These are phyloP conservation scores for Ormyrus thymus DNA, from an alignment of 2,888 invertebrate genomes.

Conservation along the genomic window DNA sequence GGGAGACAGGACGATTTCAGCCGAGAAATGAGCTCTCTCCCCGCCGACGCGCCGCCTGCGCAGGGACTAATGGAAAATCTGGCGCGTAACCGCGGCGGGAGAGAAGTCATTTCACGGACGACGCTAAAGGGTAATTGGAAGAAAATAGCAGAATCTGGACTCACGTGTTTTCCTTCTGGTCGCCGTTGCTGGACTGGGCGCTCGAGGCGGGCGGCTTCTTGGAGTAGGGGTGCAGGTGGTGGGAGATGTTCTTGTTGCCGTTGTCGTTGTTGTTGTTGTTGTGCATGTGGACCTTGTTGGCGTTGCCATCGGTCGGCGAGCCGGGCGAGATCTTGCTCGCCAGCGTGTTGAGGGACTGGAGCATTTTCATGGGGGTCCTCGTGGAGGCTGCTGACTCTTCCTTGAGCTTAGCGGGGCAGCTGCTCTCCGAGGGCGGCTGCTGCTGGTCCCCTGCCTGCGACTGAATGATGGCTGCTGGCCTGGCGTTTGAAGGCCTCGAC, in stretches of 20 bases:
- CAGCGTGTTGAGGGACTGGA: constrained; percentile 90
- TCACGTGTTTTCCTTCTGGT: constrained; percentile 73
- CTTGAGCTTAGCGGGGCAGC: constrained; percentile 60
- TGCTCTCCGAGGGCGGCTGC: constrained; percentile 55
- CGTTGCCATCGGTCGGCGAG: constrained; percentile 80
- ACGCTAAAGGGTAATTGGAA: too few relatives aligned
- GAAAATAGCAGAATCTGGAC: constrained; percentile 56
- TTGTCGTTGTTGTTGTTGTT: constrained; percentile 73
- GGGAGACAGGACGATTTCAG: too few relatives aligned
- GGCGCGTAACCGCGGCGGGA: too few relatives aligned
- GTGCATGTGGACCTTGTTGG: constrained; percentile 81
- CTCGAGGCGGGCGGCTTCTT: constrained; percentile 62
- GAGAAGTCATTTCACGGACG: too few relatives aligned
- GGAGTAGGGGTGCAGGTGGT: constrained; percentile 69
- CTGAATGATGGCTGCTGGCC: constrained; percentile 53
- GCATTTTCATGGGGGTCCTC: constrained; percentile 79
- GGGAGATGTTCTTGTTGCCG: constrained; percentile 69
- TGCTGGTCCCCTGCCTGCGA: constrained; percentile 51
- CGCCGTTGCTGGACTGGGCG: constrained; percentile 67
- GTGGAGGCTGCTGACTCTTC: constrained; percentile 55
- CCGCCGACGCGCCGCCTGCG: too few relatives aligned
- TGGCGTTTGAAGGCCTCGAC: constrained; percentile 59
- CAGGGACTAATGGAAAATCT: too few relatives aligned
- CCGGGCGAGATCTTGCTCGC: constrained; percentile 93
- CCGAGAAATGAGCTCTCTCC: too few relatives aligned